Conservation (phyloP, 2,888 invertebrate genomes). For the Pseudococcus jackbeardsleyi region DNA sequence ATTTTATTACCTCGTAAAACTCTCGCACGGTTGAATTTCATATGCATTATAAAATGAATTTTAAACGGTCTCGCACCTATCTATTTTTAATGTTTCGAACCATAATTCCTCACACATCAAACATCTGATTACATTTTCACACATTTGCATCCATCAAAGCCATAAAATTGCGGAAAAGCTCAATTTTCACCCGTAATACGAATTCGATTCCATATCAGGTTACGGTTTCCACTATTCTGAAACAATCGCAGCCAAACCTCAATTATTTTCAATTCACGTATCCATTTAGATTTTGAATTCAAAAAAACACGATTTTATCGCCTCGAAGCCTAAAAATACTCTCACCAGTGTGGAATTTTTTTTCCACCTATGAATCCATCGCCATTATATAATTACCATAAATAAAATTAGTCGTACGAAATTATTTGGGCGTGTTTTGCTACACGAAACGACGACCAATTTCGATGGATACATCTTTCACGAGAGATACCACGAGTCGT, state of each 20-base stretch:
- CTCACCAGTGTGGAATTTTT: background rate
- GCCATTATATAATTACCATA: constrained; percentile 31
- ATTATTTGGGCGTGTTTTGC: constrained; percentile 37
- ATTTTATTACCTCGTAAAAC: constrained; percentile 22
- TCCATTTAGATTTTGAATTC: background rate
- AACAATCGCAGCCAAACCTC: background rate
- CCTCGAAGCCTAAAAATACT: background rate
- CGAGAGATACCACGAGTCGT: background rate
- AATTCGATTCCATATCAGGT: background rate
- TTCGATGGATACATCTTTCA: background rate
- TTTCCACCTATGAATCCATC: background rate
- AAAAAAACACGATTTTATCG: background rate
- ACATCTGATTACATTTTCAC: background rate
- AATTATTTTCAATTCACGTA: background rate
- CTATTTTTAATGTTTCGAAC: constrained; percentile 3
- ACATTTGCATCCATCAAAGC: background rate
- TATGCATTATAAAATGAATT: constrained; percentile 11
- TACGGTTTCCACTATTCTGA: background rate
- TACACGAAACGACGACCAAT: background rate
- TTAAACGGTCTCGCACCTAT: background rate
- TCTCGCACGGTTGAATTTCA: background rate
- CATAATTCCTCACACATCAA: background rate
- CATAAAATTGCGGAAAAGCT: background rate
- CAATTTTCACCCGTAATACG: background rate
- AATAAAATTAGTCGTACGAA: constrained; percentile 15